Base-by-base conservation (phyloP, 2,797 vertebrate species). In the Hylomyscus alleni region DNA sequence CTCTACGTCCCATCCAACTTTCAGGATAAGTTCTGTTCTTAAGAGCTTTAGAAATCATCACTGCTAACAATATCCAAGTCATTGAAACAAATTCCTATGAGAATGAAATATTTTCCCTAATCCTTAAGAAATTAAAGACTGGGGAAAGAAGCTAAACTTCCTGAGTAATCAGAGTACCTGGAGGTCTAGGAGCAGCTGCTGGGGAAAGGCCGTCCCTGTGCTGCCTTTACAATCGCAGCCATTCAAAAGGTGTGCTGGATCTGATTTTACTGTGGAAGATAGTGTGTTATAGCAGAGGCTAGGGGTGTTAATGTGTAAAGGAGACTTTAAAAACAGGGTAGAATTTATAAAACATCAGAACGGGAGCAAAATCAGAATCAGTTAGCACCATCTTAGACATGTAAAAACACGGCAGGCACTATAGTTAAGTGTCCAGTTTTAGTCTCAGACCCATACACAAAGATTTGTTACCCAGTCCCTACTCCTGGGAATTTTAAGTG, bases 181-280 rank as follows among this genome's bases (percentile, higher is more conserved):
- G 92, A 97, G 24, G 31, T 6, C 37, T 1, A 50, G 52, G 50
- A 95, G 62, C 12, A 78, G 40, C 88, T n/a, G 5, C 34, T 80
- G 6, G 40, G 52, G 4, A 14, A 73, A 86, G 13, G 67, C 29
- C 54, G 31, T 60, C 58, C 2, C 31, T 56, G 22, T 69, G 31
- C 20, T 82, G 14, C 83, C 54, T 92, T 85, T 83, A 89, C 60
- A 89, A 62, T 60, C 54, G 80, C 3, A 86, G 56, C 29, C 62
- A 56, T 50, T 95, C 54, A 92, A 90, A 94, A 83, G 4, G 37
- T 78, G 65, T 50, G 24, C 65, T 82, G 24, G 50, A 83, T 37
- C 69, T 85, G 29, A 91, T 88, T 85, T 93, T 94, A 82, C 14
- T 92, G 40, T 89, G 40, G 31, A 96, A 82, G 44, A 91, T 62